These are phyloP conservation scores for Ommatoiulus sabulosus DNA, from an alignment of 2,888 invertebrate genomes.

Conservation along the genomic window DNA sequence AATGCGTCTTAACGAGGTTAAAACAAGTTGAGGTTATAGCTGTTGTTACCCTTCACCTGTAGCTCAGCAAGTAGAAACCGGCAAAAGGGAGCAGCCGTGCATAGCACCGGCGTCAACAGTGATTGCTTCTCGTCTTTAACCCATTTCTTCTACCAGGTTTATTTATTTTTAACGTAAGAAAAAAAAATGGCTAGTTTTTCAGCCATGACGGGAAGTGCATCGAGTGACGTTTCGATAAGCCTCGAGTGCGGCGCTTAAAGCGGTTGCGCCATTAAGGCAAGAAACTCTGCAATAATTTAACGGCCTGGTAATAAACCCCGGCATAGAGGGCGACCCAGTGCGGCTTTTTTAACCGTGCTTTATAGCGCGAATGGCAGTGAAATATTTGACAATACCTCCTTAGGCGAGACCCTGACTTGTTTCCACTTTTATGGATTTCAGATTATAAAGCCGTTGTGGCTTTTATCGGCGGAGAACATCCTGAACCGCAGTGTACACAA, in stretches of 20 bases:
- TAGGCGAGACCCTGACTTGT: not conserved
- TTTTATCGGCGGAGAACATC: not conserved
- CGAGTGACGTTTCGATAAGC: too few relatives aligned
- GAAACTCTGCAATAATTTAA: not conserved
- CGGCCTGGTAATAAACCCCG: not conserved
- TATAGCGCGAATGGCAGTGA: not conserved
- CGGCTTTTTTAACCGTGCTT: not conserved
- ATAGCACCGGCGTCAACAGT: not conserved
- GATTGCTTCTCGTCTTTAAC: not conserved
- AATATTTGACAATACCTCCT: not conserved
- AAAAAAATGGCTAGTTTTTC: not conserved
- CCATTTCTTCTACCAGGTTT: too few relatives aligned
- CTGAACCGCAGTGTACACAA: not conserved
- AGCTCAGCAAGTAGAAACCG: too few relatives aligned
- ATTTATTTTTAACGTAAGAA: not conserved
- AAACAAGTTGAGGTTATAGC: too few relatives aligned
- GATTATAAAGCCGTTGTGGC: not conserved
- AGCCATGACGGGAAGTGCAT: too few relatives aligned
- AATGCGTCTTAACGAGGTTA: too few relatives aligned
- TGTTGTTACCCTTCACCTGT: too few relatives aligned
- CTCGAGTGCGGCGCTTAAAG: not conserved
- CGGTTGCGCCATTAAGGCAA: not conserved
- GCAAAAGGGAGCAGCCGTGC: not conserved
- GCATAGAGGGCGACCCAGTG: not conserved
- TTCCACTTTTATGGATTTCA: not conserved